Percentiles rank a stretch among this genome's conserved stretches.
Evolutionary conservation across 2,888 invertebrate genomes (phyloP).

Genomic region (Leptinotarsa peninsularis): DNA sequence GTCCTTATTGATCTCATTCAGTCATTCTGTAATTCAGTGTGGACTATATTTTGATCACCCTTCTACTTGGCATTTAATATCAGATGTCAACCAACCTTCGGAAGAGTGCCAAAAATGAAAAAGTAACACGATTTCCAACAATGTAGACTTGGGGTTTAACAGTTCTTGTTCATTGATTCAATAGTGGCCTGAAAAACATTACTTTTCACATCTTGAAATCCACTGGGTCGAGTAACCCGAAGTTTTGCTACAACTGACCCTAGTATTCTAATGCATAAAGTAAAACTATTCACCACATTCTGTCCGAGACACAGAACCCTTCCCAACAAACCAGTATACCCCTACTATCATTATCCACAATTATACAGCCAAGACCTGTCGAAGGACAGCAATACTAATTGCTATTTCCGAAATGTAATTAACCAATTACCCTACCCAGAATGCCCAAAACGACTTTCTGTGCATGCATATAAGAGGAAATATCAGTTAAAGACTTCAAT

Average conservation of each 20-base stretch:
- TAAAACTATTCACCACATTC: background rate
- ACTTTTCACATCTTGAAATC: background rate
- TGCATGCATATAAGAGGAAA: constrained; percentile 36
- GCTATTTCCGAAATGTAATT: constrained; percentile 55
- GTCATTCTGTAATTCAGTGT: too few species aligned
- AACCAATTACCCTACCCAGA: constrained; percentile 53
- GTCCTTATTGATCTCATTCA: too few species aligned
- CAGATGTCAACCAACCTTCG: too few species aligned
- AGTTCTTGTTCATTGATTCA: too few species aligned
- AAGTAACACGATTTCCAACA: too few species aligned
- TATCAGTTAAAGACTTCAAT: constrained; percentile 35
- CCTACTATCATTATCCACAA: constrained; percentile 51
- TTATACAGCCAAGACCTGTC: constrained; percentile 50
- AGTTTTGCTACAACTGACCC: background rate
- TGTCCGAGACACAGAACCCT: constrained; percentile 18
- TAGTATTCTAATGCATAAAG: background rate
- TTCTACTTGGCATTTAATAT: too few species aligned
- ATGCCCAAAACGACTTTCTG: constrained; percentile 40
- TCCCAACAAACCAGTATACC: constrained; percentile 19
- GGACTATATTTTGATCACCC: too few species aligned
- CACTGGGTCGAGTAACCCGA: background rate
- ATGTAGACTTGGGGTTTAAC: too few species aligned
- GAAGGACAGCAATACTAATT: constrained; percentile 50
- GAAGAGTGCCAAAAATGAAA: too few species aligned
- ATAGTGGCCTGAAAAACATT: too few species aligned